Conservation (phyloP, 2,888 invertebrate genomes). For the Coenonympha arcania region DNA sequence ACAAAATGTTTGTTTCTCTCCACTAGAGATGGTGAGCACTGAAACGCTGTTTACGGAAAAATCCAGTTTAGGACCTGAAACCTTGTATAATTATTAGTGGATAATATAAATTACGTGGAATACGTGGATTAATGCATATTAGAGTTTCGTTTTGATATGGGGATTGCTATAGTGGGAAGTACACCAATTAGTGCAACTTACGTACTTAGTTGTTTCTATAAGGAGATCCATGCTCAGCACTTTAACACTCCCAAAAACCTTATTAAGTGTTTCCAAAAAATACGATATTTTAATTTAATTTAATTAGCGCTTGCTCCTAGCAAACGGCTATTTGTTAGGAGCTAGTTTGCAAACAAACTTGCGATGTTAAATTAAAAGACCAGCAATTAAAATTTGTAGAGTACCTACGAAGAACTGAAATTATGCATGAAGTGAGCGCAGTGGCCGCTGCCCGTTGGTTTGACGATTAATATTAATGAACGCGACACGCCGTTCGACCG, state of each 20-base stretch:
- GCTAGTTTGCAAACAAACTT: constrained; percentile 39
- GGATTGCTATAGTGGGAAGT: too few relatives aligned
- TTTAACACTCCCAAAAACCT: background rate
- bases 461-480: constrained; percentile 69
- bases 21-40: too few relatives aligned
- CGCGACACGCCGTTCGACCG: constrained; percentile 58
- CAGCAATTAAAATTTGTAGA: constrained; percentile 64
- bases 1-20: too few relatives aligned
- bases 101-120: too few relatives aligned
- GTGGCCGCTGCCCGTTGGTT: constrained; percentile 55
- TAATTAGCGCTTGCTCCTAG: constrained; percentile 7
- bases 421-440: constrained; percentile 65
- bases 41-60: too few relatives aligned
- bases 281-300: background rate
- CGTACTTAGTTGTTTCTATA: too few relatives aligned
- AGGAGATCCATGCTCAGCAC: background rate
- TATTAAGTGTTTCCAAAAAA: background rate
- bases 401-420: constrained; percentile 51
- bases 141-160: too few relatives aligned
- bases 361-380: constrained; percentile 46
- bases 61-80: too few relatives aligned
- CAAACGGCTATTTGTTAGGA: too few relatives aligned
- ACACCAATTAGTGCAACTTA: too few relatives aligned
- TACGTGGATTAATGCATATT: too few relatives aligned
- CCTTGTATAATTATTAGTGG: too few relatives aligned